Conservation (phyloP, 2,113 vertebrate species). For the Barnardius zonarius region DNA sequence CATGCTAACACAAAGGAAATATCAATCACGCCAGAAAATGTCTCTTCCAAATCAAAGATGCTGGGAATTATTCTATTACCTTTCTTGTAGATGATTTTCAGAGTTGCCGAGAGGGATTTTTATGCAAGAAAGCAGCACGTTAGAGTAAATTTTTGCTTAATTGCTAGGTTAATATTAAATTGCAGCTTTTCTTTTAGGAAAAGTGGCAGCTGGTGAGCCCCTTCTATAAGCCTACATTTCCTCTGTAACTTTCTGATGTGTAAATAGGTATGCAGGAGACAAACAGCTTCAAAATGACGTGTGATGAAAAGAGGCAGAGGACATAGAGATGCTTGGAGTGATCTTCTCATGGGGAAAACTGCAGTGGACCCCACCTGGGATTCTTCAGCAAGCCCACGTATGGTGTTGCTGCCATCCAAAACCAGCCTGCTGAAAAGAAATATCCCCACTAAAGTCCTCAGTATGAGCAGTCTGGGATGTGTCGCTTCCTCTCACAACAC, state of each 20-base stretch:
- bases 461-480: not conserved
- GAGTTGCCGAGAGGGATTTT: slow-evolving; percentile 33
- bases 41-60: slow-evolving; percentile 53
- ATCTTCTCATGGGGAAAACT: not conserved
- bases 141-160: slow-evolving; percentile 46
- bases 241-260: not conserved
- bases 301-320: not conserved
- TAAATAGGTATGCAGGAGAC: slow-evolving; percentile 11
- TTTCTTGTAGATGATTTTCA: slow-evolving; percentile 7
- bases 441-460: not conserved
- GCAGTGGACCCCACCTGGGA: not conserved
- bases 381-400: not conserved
- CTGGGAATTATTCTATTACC: slow-evolving; percentile 56
- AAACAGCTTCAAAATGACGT: not conserved
- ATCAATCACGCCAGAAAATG: slow-evolving; percentile 48
- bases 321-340: not conserved
- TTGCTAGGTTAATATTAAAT: slow-evolving; percentile 58
- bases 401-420: not conserved
- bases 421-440: not conserved
- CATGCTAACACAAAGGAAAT: slow-evolving; percentile 61
- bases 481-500: fast-evolving
- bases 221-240: not conserved
- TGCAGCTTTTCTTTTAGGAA: slow-evolving; percentile 37
- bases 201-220: slow-evolving; percentile 36
- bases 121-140: slow-evolving; percentile 25